phyloP scores from a whole-genome alignment of 2,797 vertebrate species.

The Takifugu rubripes region DNA sequence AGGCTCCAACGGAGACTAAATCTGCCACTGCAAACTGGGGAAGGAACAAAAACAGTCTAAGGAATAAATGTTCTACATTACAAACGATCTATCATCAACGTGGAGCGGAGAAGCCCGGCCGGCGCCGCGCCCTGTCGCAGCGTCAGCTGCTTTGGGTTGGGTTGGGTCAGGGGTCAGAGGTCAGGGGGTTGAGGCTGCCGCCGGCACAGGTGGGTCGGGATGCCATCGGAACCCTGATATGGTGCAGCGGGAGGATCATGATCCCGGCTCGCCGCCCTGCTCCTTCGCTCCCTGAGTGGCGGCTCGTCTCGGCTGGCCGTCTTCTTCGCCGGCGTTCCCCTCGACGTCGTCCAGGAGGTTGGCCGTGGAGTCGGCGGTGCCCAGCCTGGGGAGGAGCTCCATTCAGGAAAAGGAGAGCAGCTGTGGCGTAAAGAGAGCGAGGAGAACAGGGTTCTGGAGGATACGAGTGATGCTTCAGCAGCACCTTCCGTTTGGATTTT shows the following conservation, averaged over 20 bases:
- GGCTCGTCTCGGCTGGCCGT: constrained; percentile 76
- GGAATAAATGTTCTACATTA: constrained; percentile 52
- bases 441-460: constrained; percentile 57
- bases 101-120: too few relatives aligned
- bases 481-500: constrained; percentile 88
- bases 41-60: neutral
- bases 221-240: constrained; percentile 50
- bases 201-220: constrained; percentile 38
- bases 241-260: constrained; percentile 62
- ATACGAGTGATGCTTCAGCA: constrained; percentile 94
- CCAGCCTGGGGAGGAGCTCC: constrained; percentile 70
- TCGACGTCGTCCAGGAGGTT: constrained; percentile 93
- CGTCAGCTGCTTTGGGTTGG: neutral
- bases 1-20: too few relatives aligned
- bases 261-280: constrained; percentile 69
- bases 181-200: constrained; percentile 23
- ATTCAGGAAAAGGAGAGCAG: constrained; percentile 62
- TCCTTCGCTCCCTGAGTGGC: constrained; percentile 80
- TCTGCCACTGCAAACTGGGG: too few relatives aligned
- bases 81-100: constrained; percentile 63
- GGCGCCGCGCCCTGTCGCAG: too few relatives aligned
- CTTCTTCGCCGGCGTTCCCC: constrained; percentile 87
- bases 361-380: constrained; percentile 89
- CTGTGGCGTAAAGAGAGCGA: neutral
- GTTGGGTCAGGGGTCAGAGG: neutral